Conservation (phyloP, 1,140 invertebrate genomes). For the Bombus vancouverensis region DNA sequence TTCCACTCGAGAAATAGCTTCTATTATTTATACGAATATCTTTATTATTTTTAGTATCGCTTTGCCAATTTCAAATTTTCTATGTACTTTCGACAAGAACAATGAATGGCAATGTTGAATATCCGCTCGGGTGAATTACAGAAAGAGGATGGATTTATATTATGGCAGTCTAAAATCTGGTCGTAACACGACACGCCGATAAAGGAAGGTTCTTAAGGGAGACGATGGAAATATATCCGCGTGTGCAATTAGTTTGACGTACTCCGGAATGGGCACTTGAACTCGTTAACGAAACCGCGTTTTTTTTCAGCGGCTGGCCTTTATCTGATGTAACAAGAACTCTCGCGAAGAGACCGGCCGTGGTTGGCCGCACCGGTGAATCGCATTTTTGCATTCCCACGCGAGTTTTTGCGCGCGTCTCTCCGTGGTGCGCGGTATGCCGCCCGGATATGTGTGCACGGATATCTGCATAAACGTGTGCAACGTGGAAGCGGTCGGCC, state of each 20-base stretch:
- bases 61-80: neutral
- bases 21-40: neutral
- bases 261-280: slow-evolving; percentile 17
- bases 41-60: no score
- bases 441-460: neutral
- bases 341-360: neutral
- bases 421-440: neutral
- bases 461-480: slow-evolving; percentile 54
- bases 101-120: no score
- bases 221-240: neutral
- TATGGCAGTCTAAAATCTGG: neutral
- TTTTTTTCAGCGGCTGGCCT: slow-evolving; percentile 6
- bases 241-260: slow-evolving; percentile 26
- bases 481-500: slow-evolving; percentile 32
- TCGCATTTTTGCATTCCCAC: slow-evolving; percentile 54
- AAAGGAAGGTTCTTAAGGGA: neutral
- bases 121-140: fast-evolving
- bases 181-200: neutral
- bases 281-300: slow-evolving; percentile 41
- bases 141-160: neutral
- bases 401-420: slow-evolving; percentile 47
- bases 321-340: slow-evolving; percentile 38
- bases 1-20: neutral
- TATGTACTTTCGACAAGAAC: no score
- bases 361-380: neutral